phyloP scores from a whole-genome alignment of 2,888 invertebrate genomes.

The Ichneumoninae sp. region DNA sequence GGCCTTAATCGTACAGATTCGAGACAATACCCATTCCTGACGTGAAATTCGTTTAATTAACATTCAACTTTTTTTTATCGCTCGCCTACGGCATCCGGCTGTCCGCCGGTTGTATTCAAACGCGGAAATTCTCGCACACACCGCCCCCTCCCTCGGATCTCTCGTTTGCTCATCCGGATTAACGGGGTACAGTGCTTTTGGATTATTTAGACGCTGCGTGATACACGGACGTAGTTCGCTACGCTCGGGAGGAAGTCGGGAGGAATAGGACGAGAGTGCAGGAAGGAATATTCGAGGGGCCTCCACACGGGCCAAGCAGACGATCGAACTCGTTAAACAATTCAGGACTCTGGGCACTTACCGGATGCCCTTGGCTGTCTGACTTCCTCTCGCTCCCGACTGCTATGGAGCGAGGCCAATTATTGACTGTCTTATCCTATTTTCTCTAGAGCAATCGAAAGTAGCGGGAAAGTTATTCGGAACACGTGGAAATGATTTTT shows the following conservation, averaged over 20 bases:
- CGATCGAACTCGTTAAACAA: constrained; percentile 59
- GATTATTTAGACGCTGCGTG: not conserved
- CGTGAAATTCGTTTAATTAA: constrained; percentile 78
- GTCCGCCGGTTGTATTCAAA: constrained; percentile 43
- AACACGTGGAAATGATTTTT: not conserved
- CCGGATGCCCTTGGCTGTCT: constrained; percentile 28
- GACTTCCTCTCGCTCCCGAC: constrained; percentile 1
- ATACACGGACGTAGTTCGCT: not conserved
- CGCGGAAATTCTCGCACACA: constrained; percentile 25
- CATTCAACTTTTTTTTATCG: constrained; percentile 73
- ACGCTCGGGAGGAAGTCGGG: not conserved
- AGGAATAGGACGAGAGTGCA: not conserved
- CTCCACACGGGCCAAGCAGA: constrained; percentile 4
- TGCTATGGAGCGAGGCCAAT: not conserved
- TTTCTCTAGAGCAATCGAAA: not conserved
- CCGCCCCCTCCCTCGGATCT: constrained; percentile 45
- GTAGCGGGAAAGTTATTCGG: not conserved
- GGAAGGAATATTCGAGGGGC: constrained; percentile 4
- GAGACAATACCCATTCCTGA: constrained; percentile 78
- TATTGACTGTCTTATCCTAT: not conserved
- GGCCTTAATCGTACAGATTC: constrained; percentile 71
- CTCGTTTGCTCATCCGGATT: constrained; percentile 42
- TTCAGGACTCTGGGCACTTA: constrained; percentile 45
- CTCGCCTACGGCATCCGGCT: constrained; percentile 59
- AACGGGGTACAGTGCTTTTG: not conserved